Conservation (phyloP, 2,888 invertebrate genomes). For the Xylocampa areola region DNA sequence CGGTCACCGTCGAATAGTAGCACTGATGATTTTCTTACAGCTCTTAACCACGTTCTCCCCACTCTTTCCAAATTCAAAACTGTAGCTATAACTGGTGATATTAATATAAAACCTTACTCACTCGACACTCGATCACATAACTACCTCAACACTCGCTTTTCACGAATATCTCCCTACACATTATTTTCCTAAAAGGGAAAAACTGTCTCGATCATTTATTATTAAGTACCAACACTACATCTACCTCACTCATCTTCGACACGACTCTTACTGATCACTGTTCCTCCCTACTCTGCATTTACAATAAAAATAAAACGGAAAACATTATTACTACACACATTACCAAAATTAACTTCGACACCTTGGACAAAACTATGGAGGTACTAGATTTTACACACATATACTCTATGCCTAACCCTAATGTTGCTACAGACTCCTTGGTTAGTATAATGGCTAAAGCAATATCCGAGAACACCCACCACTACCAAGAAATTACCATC, state of each 20-base stretch:
- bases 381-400: too few species aligned
- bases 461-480: too few species aligned
- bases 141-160: neutral
- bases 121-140: neutral
- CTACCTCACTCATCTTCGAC: slow-evolving; percentile 19
- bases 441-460: too few species aligned
- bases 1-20: neutral
- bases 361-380: too few species aligned
- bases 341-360: too few species aligned
- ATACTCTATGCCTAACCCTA: too few species aligned
- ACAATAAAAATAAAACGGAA: too few species aligned
- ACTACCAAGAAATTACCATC: too few species aligned
- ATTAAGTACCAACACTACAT: slow-evolving; percentile 5
- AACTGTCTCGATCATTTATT: slow-evolving; percentile 35
- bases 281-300: slow-evolving; percentile 12
- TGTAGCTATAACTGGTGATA: neutral
- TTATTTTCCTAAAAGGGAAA: slow-evolving; percentile 25
- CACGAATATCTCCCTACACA: slow-evolving; percentile 36
- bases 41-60: neutral
- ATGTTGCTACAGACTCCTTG: too few species aligned
- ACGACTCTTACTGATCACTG: slow-evolving; percentile 37
- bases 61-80: neutral
- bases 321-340: too few species aligned
- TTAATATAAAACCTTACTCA: neutral
- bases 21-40: slow-evolving; percentile 1